A percentile compares a stretch with the other conserved stretches of the same genome.
These are phyloP conservation scores for Steinernema carpocapsae DNA, from an alignment of 2,888 invertebrate genomes.

Conservation along the genomic window DNA sequence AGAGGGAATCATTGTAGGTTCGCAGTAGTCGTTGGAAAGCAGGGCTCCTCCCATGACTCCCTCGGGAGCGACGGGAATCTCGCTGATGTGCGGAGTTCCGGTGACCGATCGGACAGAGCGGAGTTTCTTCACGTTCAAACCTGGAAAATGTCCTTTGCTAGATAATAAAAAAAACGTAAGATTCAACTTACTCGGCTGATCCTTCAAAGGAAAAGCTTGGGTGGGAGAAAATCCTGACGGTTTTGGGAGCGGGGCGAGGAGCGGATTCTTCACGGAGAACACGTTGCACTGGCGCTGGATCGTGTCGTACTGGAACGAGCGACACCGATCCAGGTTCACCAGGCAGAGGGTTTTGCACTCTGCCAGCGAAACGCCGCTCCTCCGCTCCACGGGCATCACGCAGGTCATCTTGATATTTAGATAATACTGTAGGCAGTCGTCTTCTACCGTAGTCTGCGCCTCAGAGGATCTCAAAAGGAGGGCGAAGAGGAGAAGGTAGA, in stretches of 20 bases:
- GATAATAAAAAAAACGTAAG: too few species aligned
- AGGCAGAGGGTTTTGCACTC: conserved; percentile 28
- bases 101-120: background rate
- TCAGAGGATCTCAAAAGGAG: background rate
- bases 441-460: background rate
- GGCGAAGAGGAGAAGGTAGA: background rate
- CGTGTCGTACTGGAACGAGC: conserved; percentile 21
- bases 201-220: conserved; percentile 11
- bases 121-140: background rate
- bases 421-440: conserved; percentile 21
- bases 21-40: conserved; percentile 38
- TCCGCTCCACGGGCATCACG: conserved; percentile 8
- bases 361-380: conserved; percentile 11
- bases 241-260: background rate
- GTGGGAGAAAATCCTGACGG: background rate
- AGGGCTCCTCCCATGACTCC: background rate
- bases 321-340: conserved; percentile 22
- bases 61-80: background rate
- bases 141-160: background rate
- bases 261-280: conserved; percentile 16
- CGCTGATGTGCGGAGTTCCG: conserved; percentile 17
- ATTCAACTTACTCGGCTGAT: background rate
- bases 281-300: conserved; percentile 31
- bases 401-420: conserved; percentile 28
- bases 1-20: conserved; percentile 40